phyloP scores from a whole-genome alignment of 1,140 invertebrate species.

The Macrocentrus cingulum region DNA sequence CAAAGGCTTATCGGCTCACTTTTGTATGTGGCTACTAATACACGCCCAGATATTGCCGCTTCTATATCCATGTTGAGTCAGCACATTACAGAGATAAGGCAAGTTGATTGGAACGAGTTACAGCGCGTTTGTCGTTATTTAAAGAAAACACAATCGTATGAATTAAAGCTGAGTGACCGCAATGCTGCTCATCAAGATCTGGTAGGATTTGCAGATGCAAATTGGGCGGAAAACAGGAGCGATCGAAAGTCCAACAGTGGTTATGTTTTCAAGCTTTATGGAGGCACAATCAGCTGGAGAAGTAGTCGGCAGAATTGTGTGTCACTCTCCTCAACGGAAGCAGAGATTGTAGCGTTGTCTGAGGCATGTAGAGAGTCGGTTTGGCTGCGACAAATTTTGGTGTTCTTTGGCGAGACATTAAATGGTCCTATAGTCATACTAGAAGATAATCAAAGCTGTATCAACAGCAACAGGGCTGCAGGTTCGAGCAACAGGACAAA shows the following conservation, averaged over 20 bases:
- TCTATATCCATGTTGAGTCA: background rate
- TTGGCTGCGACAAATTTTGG: background rate
- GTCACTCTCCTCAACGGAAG: slow-evolving; percentile 15
- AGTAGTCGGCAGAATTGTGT: slow-evolving; percentile 15
- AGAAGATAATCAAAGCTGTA: slow-evolving; percentile 20
- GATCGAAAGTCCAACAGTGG: slow-evolving; percentile 18
- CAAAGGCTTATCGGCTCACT: slow-evolving; percentile 39
- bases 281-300: slow-evolving; percentile 11
- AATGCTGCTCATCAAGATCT: background rate
- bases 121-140: slow-evolving; percentile 9
- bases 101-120: slow-evolving; percentile 1
- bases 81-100: background rate
- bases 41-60: slow-evolving; percentile 42
- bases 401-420: background rate
- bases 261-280: slow-evolving; percentile 7
- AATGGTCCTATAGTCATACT: slow-evolving; percentile 7
- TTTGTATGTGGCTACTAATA: slow-evolving; percentile 36
- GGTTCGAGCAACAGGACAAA: slow-evolving; percentile 1
- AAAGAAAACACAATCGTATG: background rate
- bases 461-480: slow-evolving; percentile 1
- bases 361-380: slow-evolving; percentile 4
- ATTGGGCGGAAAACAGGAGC: slow-evolving; percentile 12
- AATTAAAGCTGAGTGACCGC: slow-evolving; percentile 8
- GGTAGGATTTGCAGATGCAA: slow-evolving; percentile 18
- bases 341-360: slow-evolving; percentile 11